phyloP scores from a whole-genome alignment of 1,140 invertebrate genomes.

The roundworm (Caenorhabditis elegans) region DNA sequence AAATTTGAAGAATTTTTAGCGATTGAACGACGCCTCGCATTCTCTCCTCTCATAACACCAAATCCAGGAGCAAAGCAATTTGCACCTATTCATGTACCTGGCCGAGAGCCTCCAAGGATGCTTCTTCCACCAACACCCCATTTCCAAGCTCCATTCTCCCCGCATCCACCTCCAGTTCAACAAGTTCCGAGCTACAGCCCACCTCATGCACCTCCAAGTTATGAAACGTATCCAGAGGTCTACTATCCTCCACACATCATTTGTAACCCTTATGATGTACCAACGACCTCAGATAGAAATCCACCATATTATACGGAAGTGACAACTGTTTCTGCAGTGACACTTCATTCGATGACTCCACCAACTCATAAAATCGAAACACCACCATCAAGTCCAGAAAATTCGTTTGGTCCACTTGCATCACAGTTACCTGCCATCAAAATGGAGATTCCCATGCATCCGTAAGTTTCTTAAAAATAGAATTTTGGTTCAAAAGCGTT shows the following conservation, averaged over 20 bases:
- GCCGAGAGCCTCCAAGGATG: background rate
- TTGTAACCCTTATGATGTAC: background rate
- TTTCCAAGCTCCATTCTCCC: background rate
- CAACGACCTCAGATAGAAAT: background rate
- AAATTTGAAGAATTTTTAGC: background rate
- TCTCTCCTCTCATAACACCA: background rate
- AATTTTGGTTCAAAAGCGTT: no score
- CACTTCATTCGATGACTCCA: background rate
- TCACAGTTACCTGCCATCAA: background rate
- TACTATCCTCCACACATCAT: background rate
- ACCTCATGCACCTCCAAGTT: background rate
- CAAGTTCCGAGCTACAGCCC: constrained; percentile 13
- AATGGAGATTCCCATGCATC: background rate
- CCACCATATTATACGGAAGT: background rate
- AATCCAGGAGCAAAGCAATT: background rate
- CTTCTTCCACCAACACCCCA: background rate
- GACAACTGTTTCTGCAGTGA: background rate
- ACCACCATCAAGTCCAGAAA: background rate
- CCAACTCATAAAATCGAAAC: background rate
- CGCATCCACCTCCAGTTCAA: background rate
- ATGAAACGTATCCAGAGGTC: background rate
- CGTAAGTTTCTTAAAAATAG: background rate
- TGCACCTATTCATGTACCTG: background rate
- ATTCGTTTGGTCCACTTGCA: background rate
- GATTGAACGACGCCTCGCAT: background rate